Evolutionary conservation across 2,888 invertebrate genomes (phyloP), one percentile per base, ranked within the genome.

Genomic region (Drepana falcataria): DNA sequence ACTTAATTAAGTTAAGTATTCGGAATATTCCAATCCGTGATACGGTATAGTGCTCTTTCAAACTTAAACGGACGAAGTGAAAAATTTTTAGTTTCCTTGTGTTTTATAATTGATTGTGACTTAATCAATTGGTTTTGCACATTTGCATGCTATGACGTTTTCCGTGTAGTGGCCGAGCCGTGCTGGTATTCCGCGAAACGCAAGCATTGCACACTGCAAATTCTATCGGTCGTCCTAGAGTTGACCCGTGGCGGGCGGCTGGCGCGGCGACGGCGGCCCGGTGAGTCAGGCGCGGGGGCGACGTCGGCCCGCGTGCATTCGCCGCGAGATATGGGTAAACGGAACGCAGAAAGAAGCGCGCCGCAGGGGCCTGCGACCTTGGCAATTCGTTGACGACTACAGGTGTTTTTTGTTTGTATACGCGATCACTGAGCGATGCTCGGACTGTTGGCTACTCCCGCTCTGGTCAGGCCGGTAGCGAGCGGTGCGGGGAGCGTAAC

Each of bases 321-420:
- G 85, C 84, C 85, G 87, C 85, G 85, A 89, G 86, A 91, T 90
- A 86, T 90, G 85, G 90, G 88, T 90, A 87, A 90, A 83, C 88
- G 87, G 86, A 88, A 83, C 89, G 87, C 82, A 66, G 81, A 84
- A 49, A 49, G 81, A 68, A 79, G 77, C 82, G 78, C 80, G 80
- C 80, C 75, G 79, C 83, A 79, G 83, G 85, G 87, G 85, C 85
- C 82, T 83, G 83, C 81, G 87, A 85, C 88, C 89, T 89, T 90
- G 90, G 79, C 81, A 75, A 84, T 83, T 87, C 83, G 75, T 86
- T 84, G 84, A 84, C 87, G 86, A 84, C 85, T 89, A 88, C 90
- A 90, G 89, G 90, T 90, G 89, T 87, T 87, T 89, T 87, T 91
- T 89, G 84, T 88, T 87, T 85, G 85, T 77, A 75, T 76, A 78